These are phyloP conservation scores for Watsonalla cultraria DNA, from an alignment of 2,888 invertebrate genomes.

Conservation along the genomic window DNA sequence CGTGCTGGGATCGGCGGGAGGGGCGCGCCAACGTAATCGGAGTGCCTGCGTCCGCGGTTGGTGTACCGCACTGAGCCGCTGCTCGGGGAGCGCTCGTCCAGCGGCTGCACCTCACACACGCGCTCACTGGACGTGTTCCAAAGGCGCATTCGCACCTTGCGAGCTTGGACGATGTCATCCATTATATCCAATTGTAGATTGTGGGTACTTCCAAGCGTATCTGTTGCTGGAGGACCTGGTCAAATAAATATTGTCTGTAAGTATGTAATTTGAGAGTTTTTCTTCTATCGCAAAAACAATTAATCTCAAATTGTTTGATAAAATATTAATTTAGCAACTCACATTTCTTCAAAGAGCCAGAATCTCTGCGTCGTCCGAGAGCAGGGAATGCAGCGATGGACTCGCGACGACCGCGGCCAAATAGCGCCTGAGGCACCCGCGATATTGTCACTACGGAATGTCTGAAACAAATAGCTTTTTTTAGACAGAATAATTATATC, in stretches of 20 bases:
- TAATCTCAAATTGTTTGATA: too few relatives aligned
- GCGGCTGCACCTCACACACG: constrained; percentile 89
- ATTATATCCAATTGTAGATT: constrained; percentile 92
- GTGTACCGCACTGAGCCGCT: constrained; percentile 80
- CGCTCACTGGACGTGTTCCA: constrained; percentile 90
- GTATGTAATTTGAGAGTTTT: background rate
- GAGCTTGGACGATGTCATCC: constrained; percentile 91
- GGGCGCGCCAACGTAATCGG: constrained; percentile 83
- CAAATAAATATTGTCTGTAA: constrained; percentile 10
- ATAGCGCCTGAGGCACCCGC: constrained; percentile 86
- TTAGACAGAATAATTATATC: background rate
- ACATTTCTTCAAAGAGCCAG: constrained; percentile 62
- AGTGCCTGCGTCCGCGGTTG: constrained; percentile 82
- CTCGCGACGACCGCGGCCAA: constrained; percentile 88
- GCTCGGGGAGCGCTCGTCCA: constrained; percentile 82
- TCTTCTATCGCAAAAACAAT: too few relatives aligned
- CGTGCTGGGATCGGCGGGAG: constrained; percentile 80
- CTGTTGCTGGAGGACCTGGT: constrained; percentile 84
- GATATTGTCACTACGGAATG: constrained; percentile 94
- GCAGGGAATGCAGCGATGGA: constrained; percentile 88
- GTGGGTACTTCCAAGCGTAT: constrained; percentile 86
- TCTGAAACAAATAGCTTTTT: constrained; percentile 52
- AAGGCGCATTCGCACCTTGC: constrained; percentile 89
- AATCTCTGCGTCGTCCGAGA: constrained; percentile 66
- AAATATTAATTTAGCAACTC: constrained; percentile 22